Evolutionary conservation across 2,113 vertebrate species (phyloP).

Genomic region (Lanius collurio): DNA sequence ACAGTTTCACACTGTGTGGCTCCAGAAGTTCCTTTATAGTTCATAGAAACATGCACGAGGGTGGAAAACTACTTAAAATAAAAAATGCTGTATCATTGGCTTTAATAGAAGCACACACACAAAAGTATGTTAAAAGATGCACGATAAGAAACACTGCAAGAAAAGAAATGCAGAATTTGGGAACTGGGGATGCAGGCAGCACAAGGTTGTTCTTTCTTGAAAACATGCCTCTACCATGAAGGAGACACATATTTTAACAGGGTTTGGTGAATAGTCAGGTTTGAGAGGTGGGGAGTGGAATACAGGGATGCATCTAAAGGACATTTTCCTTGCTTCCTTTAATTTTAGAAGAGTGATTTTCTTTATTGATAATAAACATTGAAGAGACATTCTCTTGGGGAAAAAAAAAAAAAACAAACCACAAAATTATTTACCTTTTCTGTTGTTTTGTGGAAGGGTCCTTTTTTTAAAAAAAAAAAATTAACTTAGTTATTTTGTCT

Average conservation of each 20-base stretch:
- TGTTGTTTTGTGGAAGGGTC: background rate
- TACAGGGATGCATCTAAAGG: background rate
- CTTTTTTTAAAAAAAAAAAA: no score
- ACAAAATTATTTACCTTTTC: background rate
- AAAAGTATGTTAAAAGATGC: background rate
- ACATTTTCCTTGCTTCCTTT: background rate
- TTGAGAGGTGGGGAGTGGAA: background rate
- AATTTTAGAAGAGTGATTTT: background rate
- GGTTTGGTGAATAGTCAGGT: background rate
- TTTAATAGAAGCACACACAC: background rate
- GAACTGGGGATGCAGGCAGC: background rate
- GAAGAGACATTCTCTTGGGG: background rate
- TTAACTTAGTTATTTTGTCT: background rate
- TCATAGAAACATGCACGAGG: background rate
- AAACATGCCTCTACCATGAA: background rate
- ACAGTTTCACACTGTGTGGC: background rate
- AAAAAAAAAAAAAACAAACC: fast-evolving
- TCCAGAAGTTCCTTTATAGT: background rate
- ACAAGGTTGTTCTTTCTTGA: background rate
- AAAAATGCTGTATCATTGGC: background rate
- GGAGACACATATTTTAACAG: background rate
- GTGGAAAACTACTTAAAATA: background rate
- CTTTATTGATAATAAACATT: background rate
- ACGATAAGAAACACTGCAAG: background rate
- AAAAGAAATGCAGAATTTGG: background rate